Conservation (phyloP, 2,888 invertebrate genomes). For the Deladenus siricidicola region DNA sequence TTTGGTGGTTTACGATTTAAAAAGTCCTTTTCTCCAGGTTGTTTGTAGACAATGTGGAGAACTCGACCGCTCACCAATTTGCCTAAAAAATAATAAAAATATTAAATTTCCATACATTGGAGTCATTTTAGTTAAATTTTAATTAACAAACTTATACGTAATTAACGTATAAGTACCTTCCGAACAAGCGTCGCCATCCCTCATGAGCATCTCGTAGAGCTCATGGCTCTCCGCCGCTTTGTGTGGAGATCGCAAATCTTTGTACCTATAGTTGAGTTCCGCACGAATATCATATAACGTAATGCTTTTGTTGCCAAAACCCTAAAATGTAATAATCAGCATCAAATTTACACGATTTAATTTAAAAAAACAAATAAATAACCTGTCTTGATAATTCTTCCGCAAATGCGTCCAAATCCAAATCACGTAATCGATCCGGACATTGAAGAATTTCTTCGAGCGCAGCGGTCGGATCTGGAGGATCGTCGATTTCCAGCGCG, state of each 20-base stretch:
- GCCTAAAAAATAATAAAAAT: slow-evolving; percentile 45
- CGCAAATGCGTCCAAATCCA: slow-evolving; percentile 95
- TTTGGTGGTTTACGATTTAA: not conserved
- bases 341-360: too few relatives aligned
- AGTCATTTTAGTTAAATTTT: not conserved
- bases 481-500: slow-evolving; percentile 73
- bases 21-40: slow-evolving; percentile 10
- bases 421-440: slow-evolving; percentile 66
- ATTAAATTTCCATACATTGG: not conserved
- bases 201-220: slow-evolving; percentile 85
- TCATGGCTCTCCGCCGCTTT: slow-evolving; percentile 69
- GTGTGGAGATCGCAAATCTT: slow-evolving; percentile 43
- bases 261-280: slow-evolving; percentile 74
- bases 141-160: slow-evolving; percentile 52
- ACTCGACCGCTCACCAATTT: slow-evolving; percentile 74
- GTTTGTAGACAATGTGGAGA: slow-evolving; percentile 48
- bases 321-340: too few relatives aligned
- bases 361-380: not conserved
- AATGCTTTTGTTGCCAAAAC: slow-evolving; percentile 64
- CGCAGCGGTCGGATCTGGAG: slow-evolving; percentile 73
- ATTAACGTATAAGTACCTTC: slow-evolving; percentile 61
- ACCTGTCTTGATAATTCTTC: slow-evolving; percentile 85
- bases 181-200: slow-evolving; percentile 87
- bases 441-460: slow-evolving; percentile 92
- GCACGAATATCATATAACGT: slow-evolving; percentile 93